phyloP scores from a whole-genome alignment of 2,888 invertebrate genomes.

The Tortrix viridana region DNA sequence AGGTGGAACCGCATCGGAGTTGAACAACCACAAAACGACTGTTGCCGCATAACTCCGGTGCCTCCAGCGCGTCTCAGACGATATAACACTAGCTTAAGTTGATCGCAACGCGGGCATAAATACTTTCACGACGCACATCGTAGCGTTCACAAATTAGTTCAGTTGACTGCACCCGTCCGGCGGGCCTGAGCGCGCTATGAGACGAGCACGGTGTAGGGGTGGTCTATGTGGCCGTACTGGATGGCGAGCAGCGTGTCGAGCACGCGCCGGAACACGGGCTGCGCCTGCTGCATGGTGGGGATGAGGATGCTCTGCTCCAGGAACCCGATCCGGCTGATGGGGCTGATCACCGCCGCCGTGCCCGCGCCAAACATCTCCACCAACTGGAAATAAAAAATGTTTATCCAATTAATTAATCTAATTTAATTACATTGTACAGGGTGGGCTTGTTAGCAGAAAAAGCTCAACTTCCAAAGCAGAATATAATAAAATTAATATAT shows the following conservation, averaged over 20 bases:
- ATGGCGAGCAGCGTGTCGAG: conserved; percentile 92
- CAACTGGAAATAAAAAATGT: conserved; percentile 84
- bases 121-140: conserved; percentile 9
- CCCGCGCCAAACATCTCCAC: conserved; percentile 99
- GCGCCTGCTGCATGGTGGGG: conserved; percentile 89
- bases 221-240: conserved; percentile 93
- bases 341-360: conserved; percentile 97
- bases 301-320: conserved; percentile 86
- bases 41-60: too few relatives aligned
- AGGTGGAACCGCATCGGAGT: too few relatives aligned
- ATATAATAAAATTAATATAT: too few relatives aligned
- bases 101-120: conserved; percentile 12
- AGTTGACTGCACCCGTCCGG: conserved; percentile 11
- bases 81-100: background rate
- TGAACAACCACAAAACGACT: too few relatives aligned
- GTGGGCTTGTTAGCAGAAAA: too few relatives aligned
- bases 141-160: background rate
- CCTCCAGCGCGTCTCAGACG: background rate
- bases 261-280: conserved; percentile 89
- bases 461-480: too few relatives aligned
- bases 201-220: conserved; percentile 89
- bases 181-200: conserved; percentile 53
- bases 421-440: conserved; percentile 2
- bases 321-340: conserved; percentile 94
- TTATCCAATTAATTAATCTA: background rate